Evolutionary conservation across 2,797 vertebrate species (phyloP), one percentile per base, ranked within the genome.

Genomic region (Pangasius krempfi): DNA sequence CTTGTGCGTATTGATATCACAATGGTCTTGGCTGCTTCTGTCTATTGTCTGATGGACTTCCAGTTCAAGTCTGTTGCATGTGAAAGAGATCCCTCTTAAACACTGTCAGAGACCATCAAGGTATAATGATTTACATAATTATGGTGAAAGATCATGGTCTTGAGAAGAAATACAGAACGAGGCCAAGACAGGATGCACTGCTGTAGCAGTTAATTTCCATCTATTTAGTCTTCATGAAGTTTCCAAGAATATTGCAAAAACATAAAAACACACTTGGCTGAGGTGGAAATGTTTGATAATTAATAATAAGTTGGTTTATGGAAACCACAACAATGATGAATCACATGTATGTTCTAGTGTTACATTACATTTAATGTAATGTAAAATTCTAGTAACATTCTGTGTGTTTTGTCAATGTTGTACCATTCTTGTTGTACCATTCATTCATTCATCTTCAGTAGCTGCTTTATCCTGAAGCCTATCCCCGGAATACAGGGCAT

Each of bases 11-110:
- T 89, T 89, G 86, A 89, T 88, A 91, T 50, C 64, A 81, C 76
- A 88, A 52, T 13, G n/a, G 78, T 78, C 68, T 86, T 86, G 64
- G 68, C 72, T 76, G 47, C 58, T n/a, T 79, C 62, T 58, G 54
- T 83, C 76, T 80, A 73, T 72, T 89, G 87, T 92, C 89, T 90
- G 83, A 76, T 84, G 33, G 62, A 89, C 79, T 91, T 92, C 88
- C 88, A 89, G 72, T 79, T 87, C 70, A 54, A 5, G 20, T 27
- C 40, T 86, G 72, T 75, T 78, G 79, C 33, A 25, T 90, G 75
- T 86, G 64, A 86, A 86, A 88, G 52, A 30, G 37, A 72, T 40
- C 22, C 6, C 75, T 85, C 30, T 37, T 33, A 83, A 66, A 20
- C 30, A 16, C 58, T 86, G 64, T 72, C n/a, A 18, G 44, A 44